phyloP scores from a whole-genome alignment of 2,797 vertebrate genomes.

The Pangasius mekongensis region DNA sequence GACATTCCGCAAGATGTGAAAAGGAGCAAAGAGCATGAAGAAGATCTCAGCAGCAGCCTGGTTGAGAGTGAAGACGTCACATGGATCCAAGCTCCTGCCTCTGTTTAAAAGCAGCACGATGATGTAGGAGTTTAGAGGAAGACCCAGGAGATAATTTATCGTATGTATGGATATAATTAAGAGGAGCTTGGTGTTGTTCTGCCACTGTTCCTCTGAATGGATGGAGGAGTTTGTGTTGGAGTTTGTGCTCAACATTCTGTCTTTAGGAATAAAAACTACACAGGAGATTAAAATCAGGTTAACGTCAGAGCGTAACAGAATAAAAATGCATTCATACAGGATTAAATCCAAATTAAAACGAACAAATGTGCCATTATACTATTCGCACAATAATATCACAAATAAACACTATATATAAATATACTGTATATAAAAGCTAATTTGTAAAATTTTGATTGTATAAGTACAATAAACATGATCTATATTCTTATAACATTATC shows the following conservation, averaged over 20 bases:
- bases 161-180: not conserved
- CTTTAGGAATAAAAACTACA: not conserved
- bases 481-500: too few species aligned
- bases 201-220: not conserved
- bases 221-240: not conserved
- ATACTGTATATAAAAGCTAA: too few species aligned
- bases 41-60: constrained; percentile 29
- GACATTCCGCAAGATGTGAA: not conserved
- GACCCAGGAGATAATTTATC: not conserved
- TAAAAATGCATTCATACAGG: not conserved
- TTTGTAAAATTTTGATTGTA: too few species aligned
- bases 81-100: not conserved
- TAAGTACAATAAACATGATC: too few species aligned
- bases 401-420: too few species aligned
- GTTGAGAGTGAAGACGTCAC: constrained; percentile 18
- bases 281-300: not conserved
- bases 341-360: too few species aligned
- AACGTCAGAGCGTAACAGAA: not conserved
- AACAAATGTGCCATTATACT: too few species aligned
- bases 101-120: not conserved
- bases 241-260: not conserved
- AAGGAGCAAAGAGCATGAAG: not conserved
- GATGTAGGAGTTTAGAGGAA: constrained; percentile 12
- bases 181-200: fast-evolving
- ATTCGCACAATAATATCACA: too few species aligned